Evolutionary conservation across 2,113 vertebrate genomes (phyloP), one percentile per base, ranked within the genome.

Genomic region (Lanius ludovicianus): DNA sequence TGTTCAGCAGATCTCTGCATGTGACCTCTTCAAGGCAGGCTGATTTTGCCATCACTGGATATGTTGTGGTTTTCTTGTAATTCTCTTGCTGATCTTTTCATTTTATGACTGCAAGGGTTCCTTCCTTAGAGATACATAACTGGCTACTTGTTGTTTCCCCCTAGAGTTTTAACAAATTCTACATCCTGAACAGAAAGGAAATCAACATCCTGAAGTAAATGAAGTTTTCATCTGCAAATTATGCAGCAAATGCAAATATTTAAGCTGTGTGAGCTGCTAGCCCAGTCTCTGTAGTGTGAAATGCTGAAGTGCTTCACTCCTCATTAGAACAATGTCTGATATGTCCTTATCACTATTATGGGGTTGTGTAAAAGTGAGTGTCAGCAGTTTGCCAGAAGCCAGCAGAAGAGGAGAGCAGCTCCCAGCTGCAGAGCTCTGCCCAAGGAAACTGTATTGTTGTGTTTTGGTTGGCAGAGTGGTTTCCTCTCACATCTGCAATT

Each of bases 401-500:
- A 37, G 56, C 7, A 15, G 13, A 44, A 65, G 84, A 3, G 31
- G 14, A 86, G 75, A 70, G 31, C 85, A 63, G 65, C 85, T 84
- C n/a, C 0, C 22, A 67, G 42, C 75, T 88, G 81, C 71, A 65
- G 27, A 57, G 57, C 79, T 42, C 67, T 80, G 85, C 92, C 92
- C 89, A 49, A 81, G 49, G 84, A 90, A 95, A 42, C 73, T 74
- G 79, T 37, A 31, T 33, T 68, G 71, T 65, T 84, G 14, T 92
- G 85, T 93, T 96, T 41, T 87, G 80, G 12, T 93, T 97, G 95
- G 95, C 95, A 14, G 24, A 44, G 84, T 47, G 60, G n/a, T 62
- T 92, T 95, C 81, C 80, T 95, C 74, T 77, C 96, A 95, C 98
- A 98, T 98, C 98, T 98, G 98, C 56, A 85, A 50, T 9, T 23